Percentiles rank a stretch among this genome's conserved stretches.
Conservation (phyloP, 2,888 invertebrate species). For the Leptinotarsa juncta region DNA sequence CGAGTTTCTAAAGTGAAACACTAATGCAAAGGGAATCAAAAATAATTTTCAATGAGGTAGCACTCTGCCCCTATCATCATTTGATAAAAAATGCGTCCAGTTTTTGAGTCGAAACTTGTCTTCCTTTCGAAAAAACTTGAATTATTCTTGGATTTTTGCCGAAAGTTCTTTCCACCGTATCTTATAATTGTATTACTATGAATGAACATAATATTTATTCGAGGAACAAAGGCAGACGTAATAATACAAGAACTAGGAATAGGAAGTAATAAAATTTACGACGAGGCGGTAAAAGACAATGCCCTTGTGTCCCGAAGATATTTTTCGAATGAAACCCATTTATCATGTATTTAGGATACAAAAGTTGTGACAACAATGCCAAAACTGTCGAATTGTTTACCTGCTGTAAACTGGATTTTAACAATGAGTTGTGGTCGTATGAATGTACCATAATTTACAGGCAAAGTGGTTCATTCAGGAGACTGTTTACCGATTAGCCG, state of each 20-base stretch:
- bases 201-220: background rate
- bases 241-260: background rate
- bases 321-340: slow-evolving; percentile 51
- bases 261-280: slow-evolving; percentile 24
- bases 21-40: too few species aligned
- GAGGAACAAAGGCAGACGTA: background rate
- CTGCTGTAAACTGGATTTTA: slow-evolving; percentile 50
- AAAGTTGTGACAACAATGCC: slow-evolving; percentile 55
- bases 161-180: too few species aligned
- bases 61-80: too few species aligned
- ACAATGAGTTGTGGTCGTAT: slow-evolving; percentile 52
- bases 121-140: too few species aligned
- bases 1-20: too few species aligned
- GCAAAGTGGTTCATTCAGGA: slow-evolving; percentile 49
- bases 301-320: slow-evolving; percentile 11
- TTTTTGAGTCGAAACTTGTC: too few species aligned
- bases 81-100: too few species aligned
- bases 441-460: slow-evolving; percentile 52
- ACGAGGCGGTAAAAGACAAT: slow-evolving; percentile 16
- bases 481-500: slow-evolving; percentile 39
- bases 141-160: too few species aligned
- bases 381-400: slow-evolving; percentile 53
- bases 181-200: too few species aligned
- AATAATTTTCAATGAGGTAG: too few species aligned
- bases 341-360: slow-evolving; percentile 52